Percentiles rank a stretch among this genome's conserved stretches.
Conservation (phyloP, 1,140 invertebrate species). For the Lerema accius region DNA sequence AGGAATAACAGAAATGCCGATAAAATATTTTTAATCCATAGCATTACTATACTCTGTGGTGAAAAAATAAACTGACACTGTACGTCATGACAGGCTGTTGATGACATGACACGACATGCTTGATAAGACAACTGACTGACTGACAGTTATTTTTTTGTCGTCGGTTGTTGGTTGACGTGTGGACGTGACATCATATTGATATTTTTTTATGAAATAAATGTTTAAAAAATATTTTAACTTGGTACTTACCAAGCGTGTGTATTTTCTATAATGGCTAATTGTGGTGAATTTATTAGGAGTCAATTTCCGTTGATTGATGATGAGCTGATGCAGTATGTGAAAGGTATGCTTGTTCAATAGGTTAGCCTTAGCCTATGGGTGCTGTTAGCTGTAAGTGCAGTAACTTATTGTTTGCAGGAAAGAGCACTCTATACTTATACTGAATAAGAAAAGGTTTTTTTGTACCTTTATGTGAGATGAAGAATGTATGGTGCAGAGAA, state of each 20-base stretch:
- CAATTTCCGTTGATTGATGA: constrained; percentile 95
- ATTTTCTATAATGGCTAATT: constrained; percentile 85
- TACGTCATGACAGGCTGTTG: background rate
- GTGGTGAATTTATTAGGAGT: constrained; percentile 89
- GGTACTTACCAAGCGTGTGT: constrained; percentile 54
- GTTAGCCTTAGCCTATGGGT: constrained; percentile 56
- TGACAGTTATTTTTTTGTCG: background rate
- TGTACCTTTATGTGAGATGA: background rate
- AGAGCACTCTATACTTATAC: background rate
- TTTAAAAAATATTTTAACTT: constrained; percentile 48
- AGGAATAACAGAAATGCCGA: too few species aligned
- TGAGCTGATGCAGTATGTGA: constrained; percentile 93
- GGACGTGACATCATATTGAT: constrained; percentile 50
- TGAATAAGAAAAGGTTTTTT: constrained; percentile 1
- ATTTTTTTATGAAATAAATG: constrained; percentile 56
- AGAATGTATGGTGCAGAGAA: background rate
- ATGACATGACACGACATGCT: too few species aligned
- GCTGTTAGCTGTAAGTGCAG: too few species aligned
- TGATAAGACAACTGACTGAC: too few species aligned
- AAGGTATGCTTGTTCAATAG: constrained; percentile 85
- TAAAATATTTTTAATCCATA: too few species aligned
- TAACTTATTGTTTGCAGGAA: constrained; percentile 10
- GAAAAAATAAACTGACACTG: too few species aligned
- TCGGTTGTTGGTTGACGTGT: constrained; percentile 40
- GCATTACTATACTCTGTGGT: background rate